Evolutionary conservation across 2,888 invertebrate genomes (phyloP).

Genomic region (Stenotaenia linearis): DNA sequence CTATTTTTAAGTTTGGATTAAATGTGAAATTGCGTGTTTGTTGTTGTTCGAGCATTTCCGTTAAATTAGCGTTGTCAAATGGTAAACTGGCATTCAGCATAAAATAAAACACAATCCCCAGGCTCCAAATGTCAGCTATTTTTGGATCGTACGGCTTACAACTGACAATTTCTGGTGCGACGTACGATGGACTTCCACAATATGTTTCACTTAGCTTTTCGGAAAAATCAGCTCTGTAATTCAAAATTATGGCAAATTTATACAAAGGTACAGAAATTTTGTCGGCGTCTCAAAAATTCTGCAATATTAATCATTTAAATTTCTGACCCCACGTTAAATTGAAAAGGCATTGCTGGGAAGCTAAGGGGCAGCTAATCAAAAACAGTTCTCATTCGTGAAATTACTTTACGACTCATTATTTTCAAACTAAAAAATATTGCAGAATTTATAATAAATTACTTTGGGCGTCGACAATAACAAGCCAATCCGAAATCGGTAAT

Average conservation of each 20-base stretch:
- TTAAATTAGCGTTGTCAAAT: background rate
- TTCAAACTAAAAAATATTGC: too few species aligned
- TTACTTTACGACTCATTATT: too few species aligned
- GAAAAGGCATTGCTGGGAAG: too few species aligned
- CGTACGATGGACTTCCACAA: slow-evolving; percentile 27
- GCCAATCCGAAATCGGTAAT: slow-evolving; percentile 27
- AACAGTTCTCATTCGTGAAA: too few species aligned
- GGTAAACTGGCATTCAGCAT: slow-evolving; percentile 1
- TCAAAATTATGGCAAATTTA: background rate
- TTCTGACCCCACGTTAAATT: too few species aligned
- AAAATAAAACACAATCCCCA: slow-evolving; percentile 21
- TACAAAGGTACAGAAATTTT: too few species aligned
- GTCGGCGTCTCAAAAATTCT: too few species aligned
- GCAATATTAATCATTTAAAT: too few species aligned
- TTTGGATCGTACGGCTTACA: slow-evolving; percentile 20
- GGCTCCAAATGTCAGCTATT: slow-evolving; percentile 19
- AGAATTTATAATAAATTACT: background rate
- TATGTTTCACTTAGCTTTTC: background rate
- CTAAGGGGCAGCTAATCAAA: too few species aligned
- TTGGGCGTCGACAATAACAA: background rate
- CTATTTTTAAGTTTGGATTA: background rate
- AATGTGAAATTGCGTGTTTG: background rate
- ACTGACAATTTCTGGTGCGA: slow-evolving; percentile 18
- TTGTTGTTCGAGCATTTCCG: background rate
- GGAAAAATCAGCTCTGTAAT: background rate